Percentiles rank a stretch among this genome's conserved stretches.
phyloP scores from a whole-genome alignment of 2,113 vertebrate genomes.

The Oxyruncus cristatus region DNA sequence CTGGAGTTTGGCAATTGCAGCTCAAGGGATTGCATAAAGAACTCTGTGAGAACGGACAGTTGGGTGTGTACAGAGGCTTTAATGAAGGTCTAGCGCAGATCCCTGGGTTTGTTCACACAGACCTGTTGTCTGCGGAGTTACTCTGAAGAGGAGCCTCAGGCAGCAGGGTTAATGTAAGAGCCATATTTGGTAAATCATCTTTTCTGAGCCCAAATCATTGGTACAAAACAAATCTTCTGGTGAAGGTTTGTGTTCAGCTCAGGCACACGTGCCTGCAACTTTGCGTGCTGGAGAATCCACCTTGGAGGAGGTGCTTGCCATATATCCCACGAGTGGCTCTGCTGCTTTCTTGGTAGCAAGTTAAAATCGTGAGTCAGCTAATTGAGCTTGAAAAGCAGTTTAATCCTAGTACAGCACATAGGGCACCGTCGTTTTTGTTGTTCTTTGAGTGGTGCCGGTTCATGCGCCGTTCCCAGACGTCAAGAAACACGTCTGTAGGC shows the following conservation, averaged over 20 bases:
- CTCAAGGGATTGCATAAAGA: background rate
- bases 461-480: background rate
- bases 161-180: background rate
- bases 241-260: background rate
- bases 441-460: background rate
- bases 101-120: background rate
- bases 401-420: slow-evolving; percentile 11
- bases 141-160: background rate
- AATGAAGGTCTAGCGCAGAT: background rate
- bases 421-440: background rate
- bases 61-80: background rate
- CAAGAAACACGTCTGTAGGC: background rate
- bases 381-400: slow-evolving; percentile 3
- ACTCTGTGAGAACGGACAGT: background rate
- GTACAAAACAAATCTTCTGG: background rate
- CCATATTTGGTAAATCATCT: background rate
- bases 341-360: background rate
- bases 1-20: background rate
- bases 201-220: background rate
- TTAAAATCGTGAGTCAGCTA: slow-evolving; percentile 35
- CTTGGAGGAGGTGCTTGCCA: background rate
- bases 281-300: background rate
- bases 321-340: background rate
- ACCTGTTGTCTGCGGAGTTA: background rate
- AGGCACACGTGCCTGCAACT: rapidly evolving